Conservation (phyloP, 2,797 vertebrate genomes). For the Miichthys miiuy region DNA sequence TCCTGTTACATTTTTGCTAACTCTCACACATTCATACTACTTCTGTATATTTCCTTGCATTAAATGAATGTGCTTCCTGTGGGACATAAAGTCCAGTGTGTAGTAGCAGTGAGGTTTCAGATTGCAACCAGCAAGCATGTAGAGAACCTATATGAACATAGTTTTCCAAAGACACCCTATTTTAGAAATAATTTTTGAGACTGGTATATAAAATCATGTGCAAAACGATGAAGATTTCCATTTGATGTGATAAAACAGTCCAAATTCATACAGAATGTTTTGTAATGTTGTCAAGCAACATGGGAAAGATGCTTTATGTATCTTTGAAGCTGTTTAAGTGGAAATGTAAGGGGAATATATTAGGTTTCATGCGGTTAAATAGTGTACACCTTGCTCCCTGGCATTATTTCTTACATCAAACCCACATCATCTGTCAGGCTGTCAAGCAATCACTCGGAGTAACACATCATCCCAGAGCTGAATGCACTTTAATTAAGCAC, state of each 20-base stretch:
- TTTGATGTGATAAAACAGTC: neutral
- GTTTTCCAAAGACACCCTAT: neutral
- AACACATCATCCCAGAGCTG: conserved; percentile 65
- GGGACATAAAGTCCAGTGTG: too few species aligned
- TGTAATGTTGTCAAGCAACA: neutral
- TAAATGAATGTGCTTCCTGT: neutral
- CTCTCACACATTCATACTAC: too few species aligned
- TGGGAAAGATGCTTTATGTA: neutral
- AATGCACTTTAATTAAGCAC: conserved; percentile 72
- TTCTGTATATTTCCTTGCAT: too few species aligned
- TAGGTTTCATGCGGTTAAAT: neutral
- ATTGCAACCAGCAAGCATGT: too few species aligned
- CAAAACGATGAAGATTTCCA: neutral
- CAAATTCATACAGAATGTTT: neutral
- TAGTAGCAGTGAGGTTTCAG: too few species aligned
- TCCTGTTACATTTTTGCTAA: neutral
- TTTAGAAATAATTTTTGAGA: too few species aligned
- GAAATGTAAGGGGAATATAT: neutral
- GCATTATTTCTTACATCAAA: conserved; percentile 36
- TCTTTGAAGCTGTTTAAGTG: neutral
- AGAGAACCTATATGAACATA: neutral
- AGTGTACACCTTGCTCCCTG: conserved; percentile 9
- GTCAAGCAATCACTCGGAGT: conserved; percentile 47
- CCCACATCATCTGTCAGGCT: conserved; percentile 52
- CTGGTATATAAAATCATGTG: neutral